Conservation (phyloP, 2,113 vertebrate species). For the Ahaetulla prasina region DNA sequence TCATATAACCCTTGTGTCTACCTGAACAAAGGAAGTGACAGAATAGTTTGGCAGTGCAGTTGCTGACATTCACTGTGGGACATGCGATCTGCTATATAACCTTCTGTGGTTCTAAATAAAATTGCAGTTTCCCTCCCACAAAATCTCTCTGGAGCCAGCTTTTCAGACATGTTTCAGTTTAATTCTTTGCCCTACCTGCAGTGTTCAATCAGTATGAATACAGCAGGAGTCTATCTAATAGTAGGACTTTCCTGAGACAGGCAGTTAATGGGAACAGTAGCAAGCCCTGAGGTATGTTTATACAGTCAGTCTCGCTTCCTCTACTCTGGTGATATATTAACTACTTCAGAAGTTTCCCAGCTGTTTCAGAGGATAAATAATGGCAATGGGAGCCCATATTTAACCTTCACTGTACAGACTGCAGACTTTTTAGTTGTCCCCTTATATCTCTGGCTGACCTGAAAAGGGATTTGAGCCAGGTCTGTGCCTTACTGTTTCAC, state of each 20-base stretch:
- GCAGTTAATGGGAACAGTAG: slow-evolving; percentile 64
- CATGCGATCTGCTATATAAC: background rate
- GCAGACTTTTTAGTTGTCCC: slow-evolving; percentile 44
- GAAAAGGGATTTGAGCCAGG: slow-evolving; percentile 31
- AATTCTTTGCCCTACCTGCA: slow-evolving; percentile 40
- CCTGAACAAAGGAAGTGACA: background rate
- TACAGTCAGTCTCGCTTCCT: slow-evolving; percentile 58
- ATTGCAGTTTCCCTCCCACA: background rate
- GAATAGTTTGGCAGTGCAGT: background rate
- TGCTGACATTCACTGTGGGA: fast-evolving
- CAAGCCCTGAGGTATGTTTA: slow-evolving; percentile 70
- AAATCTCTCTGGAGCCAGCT: slow-evolving; percentile 15
- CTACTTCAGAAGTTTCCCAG: slow-evolving; percentile 68
- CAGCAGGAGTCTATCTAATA: slow-evolving; percentile 56
- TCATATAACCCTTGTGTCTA: background rate
- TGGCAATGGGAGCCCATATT: slow-evolving; percentile 66
- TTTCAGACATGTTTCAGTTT: slow-evolving; percentile 14
- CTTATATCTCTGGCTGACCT: slow-evolving; percentile 59
- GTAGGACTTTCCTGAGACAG: slow-evolving; percentile 48
- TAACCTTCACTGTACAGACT: slow-evolving; percentile 67
- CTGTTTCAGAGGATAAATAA: slow-evolving; percentile 70
- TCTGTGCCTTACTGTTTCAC: background rate
- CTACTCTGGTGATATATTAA: slow-evolving; percentile 71
- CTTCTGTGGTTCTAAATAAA: background rate
- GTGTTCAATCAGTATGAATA: slow-evolving; percentile 40